phyloP scores from a whole-genome alignment of 1,140 invertebrate genomes.

The Helicoverpa armigera region DNA sequence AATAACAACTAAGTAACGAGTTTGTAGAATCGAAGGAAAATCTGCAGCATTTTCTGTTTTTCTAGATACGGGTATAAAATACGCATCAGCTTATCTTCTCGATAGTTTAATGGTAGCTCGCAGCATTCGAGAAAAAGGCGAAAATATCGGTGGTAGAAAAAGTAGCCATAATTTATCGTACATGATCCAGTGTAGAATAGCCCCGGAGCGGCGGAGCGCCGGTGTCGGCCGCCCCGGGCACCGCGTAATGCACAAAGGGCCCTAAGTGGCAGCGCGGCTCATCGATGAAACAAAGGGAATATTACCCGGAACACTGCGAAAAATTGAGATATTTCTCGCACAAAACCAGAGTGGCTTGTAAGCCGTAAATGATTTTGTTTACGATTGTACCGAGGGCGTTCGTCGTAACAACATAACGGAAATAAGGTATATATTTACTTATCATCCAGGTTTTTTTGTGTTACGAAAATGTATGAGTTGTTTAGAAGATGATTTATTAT shows the following conservation, averaged over 20 bases:
- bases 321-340: constrained; percentile 47
- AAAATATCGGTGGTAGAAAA: constrained; percentile 33
- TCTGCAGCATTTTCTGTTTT: not conserved
- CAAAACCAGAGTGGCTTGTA: constrained; percentile 44
- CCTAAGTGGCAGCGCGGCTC: constrained; percentile 59
- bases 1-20: not conserved
- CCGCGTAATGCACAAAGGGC: constrained; percentile 73
- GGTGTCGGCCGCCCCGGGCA: constrained; percentile 37
- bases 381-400: constrained; percentile 42
- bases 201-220: not conserved
- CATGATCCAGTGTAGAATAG: not conserved
- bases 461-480: not conserved
- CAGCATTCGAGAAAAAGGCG: not conserved
- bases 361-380: constrained; percentile 48
- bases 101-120: constrained; percentile 13
- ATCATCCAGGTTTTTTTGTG: not conserved
- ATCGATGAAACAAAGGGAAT: constrained; percentile 61
- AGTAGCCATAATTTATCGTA: constrained; percentile 42
- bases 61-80: not conserved
- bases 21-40: not conserved
- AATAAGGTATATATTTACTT: not conserved
- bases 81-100: constrained; percentile 7
- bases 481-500: not conserved
- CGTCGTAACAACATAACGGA: constrained; percentile 7
- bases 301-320: constrained; percentile 43